phyloP scores from a whole-genome alignment of 2,113 vertebrate species.

The Brachypteracias leptosomus region DNA sequence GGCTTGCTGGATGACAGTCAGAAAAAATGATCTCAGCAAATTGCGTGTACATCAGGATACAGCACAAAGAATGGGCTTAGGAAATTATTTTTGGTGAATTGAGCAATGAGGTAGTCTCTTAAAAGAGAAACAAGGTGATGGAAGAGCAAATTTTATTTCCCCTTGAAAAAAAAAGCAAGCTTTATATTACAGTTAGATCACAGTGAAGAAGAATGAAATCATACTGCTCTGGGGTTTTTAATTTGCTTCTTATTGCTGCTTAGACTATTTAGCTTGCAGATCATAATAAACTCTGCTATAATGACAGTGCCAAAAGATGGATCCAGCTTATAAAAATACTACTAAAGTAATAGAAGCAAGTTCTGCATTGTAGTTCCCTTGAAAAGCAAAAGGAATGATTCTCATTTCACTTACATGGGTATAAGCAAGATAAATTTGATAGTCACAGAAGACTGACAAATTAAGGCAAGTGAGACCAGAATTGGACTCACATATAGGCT shows the following conservation, averaged over 20 bases:
- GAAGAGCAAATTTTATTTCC: conserved; percentile 57
- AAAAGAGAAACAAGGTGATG: conserved; percentile 46
- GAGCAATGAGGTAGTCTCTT: conserved; percentile 46
- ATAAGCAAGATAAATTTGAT: not conserved
- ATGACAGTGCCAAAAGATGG: conserved; percentile 37
- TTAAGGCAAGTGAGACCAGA: not conserved
- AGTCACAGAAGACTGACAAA: not conserved
- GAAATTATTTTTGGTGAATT: conserved; percentile 59
- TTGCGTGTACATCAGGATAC: conserved; percentile 7
- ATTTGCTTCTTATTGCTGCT: conserved; percentile 62
- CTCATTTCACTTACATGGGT: not conserved
- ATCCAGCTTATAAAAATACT: conserved; percentile 43
- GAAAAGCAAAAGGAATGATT: not conserved
- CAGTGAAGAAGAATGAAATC: conserved; percentile 35
- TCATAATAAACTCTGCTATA: conserved; percentile 52
- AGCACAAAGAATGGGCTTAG: conserved; percentile 30
- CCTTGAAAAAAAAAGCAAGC: not conserved
- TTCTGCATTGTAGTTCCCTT: conserved; percentile 16
- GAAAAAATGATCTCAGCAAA: conserved; percentile 61
- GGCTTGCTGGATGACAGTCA: conserved; percentile 49
- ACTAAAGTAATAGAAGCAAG: not conserved
- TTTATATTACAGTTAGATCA: conserved; percentile 43
- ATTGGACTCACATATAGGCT: not conserved
- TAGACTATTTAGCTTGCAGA: conserved; percentile 60
- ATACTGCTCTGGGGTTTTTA: conserved; percentile 53